phyloP scores from a whole-genome alignment of 2,888 invertebrate species.

The Podotricha telesiphe region DNA sequence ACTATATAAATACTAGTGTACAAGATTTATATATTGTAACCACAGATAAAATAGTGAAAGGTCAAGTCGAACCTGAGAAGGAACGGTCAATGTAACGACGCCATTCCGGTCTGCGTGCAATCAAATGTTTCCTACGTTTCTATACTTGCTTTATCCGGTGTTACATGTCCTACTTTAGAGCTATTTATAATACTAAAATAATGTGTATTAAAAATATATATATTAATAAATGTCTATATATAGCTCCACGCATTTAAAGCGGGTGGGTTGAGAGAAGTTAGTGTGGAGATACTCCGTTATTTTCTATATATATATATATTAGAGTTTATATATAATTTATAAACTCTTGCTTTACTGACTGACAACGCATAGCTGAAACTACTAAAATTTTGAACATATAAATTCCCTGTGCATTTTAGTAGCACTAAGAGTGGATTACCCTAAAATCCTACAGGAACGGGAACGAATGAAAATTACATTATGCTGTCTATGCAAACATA shows the following conservation, averaged over 20 bases:
- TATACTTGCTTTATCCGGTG: conserved; percentile 33
- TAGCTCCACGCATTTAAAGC: background rate
- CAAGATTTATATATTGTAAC: conserved; percentile 14
- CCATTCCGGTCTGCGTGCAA: conserved; percentile 48
- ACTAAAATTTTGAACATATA: too few species aligned
- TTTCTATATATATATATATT: too few species aligned
- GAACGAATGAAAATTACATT: too few species aligned
- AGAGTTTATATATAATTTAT: too few species aligned
- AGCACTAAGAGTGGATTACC: too few species aligned
- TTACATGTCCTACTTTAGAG: conserved; percentile 17
- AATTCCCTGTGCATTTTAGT: too few species aligned
- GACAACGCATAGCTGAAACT: too few species aligned
- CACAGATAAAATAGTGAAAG: conserved; percentile 31
- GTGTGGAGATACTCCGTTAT: background rate
- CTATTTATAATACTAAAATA: background rate
- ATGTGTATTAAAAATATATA: background rate
- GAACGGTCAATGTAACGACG: conserved; percentile 53
- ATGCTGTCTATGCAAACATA: too few species aligned
- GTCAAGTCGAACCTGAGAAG: conserved; percentile 34
- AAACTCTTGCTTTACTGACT: too few species aligned
- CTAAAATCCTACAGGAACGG: too few species aligned
- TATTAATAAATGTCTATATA: background rate
- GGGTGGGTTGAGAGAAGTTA: background rate
- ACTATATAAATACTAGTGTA: background rate
- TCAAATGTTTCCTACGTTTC: conserved; percentile 38